Percentiles rank a stretch among this genome's conserved stretches.
Evolutionary conservation across 1,140 invertebrate genomes (phyloP).

Genomic region (Euwallacea similis): DNA sequence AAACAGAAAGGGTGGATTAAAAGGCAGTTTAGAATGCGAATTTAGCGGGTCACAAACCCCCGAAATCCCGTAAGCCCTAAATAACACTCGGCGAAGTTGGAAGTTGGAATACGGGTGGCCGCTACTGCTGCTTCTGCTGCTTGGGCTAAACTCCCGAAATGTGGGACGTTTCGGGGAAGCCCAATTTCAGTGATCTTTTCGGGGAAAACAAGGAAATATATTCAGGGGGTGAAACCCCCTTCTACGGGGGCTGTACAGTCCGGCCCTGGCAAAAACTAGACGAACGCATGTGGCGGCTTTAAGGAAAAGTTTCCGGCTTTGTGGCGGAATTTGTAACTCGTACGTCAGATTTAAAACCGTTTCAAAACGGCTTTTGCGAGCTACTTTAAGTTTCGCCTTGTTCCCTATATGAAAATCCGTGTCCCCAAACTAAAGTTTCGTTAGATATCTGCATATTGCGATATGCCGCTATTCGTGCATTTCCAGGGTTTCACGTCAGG

Average conservation of each 20-base stretch:
- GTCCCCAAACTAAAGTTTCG: conserved; percentile 8
- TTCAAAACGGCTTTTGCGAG: conserved; percentile 17
- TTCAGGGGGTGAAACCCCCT: conserved; percentile 10
- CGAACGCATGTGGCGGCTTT: conserved; percentile 18
- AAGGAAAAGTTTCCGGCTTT: conserved; percentile 27
- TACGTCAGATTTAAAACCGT: conserved; percentile 26
- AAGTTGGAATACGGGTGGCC: conserved; percentile 11
- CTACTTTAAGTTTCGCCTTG: conserved; percentile 11
- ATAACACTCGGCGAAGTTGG: conserved; percentile 34
- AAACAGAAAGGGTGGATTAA: conserved; percentile 33
- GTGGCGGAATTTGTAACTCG: conserved; percentile 11
- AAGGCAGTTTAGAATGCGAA: conserved; percentile 35
- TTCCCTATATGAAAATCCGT: conserved; percentile 7
- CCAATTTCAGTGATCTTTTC: conserved; percentile 25
- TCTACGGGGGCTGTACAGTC: not conserved
- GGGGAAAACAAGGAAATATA: conserved; percentile 15
- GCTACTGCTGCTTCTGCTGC: not conserved
- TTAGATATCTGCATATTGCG: conserved; percentile 9
- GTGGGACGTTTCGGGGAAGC: no score
- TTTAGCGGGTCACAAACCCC: conserved; percentile 34
- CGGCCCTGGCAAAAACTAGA: conserved; percentile 21
- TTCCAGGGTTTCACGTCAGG: not conserved
- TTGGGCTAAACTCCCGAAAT: no score
- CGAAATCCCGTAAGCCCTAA: conserved; percentile 35
- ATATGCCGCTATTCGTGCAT: not conserved